Evolutionary conservation across 2,797 vertebrate genomes (phyloP).

Genomic region (Channa striata): DNA sequence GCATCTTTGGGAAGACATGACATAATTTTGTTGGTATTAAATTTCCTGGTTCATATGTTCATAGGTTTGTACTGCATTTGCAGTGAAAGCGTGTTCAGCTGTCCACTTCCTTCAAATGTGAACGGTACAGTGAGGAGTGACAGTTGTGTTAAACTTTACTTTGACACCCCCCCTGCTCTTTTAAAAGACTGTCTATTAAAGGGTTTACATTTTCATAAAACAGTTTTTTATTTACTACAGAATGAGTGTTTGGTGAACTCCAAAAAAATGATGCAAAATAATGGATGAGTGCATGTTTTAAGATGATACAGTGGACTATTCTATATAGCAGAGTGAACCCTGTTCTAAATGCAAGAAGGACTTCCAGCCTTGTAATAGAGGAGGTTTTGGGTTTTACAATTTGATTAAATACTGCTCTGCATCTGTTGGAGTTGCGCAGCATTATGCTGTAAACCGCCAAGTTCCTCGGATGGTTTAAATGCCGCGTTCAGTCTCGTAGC

Average conservation of each 20-base stretch:
- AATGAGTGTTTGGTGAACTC: not conserved
- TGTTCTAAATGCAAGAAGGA: conserved; percentile 3
- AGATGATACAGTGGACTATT: too few relatives aligned
- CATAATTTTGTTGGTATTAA: not conserved
- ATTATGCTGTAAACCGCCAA: conserved; percentile 10
- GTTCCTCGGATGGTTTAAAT: conserved; percentile 29
- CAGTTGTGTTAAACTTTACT: conserved; percentile 2
- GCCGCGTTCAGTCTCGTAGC: conserved; percentile 15
- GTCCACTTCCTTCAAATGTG: not conserved
- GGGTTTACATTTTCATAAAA: not conserved
- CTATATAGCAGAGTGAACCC: not conserved
- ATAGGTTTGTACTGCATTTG: not conserved
- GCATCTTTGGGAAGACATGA: too few relatives aligned
- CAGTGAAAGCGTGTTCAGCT: not conserved
- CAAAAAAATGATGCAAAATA: not conserved
- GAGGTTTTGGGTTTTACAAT: conserved; percentile 3
- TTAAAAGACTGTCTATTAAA: not conserved
- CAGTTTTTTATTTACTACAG: not conserved
- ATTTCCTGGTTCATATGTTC: not conserved
- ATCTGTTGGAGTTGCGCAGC: conserved; percentile 14
- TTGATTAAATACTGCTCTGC: conserved; percentile 10
- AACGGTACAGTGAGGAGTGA: not conserved
- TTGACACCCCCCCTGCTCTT: too few relatives aligned
- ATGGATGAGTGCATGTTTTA: not conserved
- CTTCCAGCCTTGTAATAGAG: not conserved